Percentiles rank a stretch among this genome's conserved stretches.
These are phyloP conservation scores for Lamellibrachia satsuma DNA, from an alignment of 2,888 invertebrate genomes.

Conservation along the genomic window DNA sequence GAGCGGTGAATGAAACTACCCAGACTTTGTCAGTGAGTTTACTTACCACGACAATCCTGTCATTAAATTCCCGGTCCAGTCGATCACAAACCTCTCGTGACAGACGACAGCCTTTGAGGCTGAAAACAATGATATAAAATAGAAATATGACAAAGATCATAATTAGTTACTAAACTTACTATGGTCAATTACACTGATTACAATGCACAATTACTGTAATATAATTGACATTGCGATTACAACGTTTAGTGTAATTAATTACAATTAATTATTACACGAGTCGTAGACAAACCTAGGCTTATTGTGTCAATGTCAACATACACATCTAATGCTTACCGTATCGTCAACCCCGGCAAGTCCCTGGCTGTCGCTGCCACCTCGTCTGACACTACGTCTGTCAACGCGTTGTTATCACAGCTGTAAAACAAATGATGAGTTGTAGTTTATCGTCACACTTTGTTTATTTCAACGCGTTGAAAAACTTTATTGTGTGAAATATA, in stretches of 20 bases:
- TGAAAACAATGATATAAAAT: not conserved
- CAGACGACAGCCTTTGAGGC: not conserved
- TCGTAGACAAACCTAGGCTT: not conserved
- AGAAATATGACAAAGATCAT: not conserved
- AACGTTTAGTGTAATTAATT: not conserved
- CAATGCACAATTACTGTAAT: not conserved
- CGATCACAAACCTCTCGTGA: not conserved
- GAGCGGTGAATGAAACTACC: not conserved
- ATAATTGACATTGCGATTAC: not conserved
- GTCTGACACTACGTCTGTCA: too few species aligned
- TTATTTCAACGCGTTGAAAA: not conserved
- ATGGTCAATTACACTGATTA: not conserved
- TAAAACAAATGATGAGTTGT: not conserved
- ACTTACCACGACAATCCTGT: not conserved
- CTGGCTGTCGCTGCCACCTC: not conserved
- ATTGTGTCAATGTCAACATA: not conserved
- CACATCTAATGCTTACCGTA: not conserved
- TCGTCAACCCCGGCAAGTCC: not conserved
- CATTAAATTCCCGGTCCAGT: not conserved
- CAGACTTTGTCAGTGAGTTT: not conserved
- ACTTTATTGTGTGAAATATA: not conserved
- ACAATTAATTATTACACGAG: not conserved
- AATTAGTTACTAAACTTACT: not conserved
- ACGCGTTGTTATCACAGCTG: not conserved
- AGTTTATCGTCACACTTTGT: not conserved